A percentile compares a stretch with the other conserved stretches of the same genome.
Conservation (phyloP, 1,140 invertebrate genomes). For the Ips typographus region DNA sequence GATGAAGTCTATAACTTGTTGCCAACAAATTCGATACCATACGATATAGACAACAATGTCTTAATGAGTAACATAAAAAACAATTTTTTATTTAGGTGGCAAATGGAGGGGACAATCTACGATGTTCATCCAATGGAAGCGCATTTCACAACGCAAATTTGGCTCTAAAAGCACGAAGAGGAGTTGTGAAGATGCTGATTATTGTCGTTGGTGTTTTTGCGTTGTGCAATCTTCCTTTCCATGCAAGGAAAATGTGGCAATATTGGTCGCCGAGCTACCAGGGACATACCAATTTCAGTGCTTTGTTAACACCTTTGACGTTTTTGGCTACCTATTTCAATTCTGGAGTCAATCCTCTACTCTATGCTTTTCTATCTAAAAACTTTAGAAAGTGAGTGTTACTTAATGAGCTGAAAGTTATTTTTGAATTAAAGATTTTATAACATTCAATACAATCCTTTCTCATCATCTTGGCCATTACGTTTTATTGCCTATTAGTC, state of each 20-base stretch:
- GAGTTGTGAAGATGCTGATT: slow-evolving; percentile 73
- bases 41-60: too few relatives aligned
- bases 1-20: too few relatives aligned
- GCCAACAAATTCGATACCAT: too few relatives aligned
- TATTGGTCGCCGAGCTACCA: slow-evolving; percentile 56
- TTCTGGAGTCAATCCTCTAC: slow-evolving; percentile 79
- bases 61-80: too few relatives aligned
- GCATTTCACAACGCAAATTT: slow-evolving; percentile 1
- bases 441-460: neutral
- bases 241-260: slow-evolving; percentile 80
- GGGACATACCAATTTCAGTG: slow-evolving; percentile 59
- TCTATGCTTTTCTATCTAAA: slow-evolving; percentile 82
- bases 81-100: too few relatives aligned
- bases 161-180: slow-evolving; percentile 64
- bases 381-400: slow-evolving; percentile 62
- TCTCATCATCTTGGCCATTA: neutral
- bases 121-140: neutral
- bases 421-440: too few relatives aligned
- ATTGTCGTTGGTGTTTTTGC: slow-evolving; percentile 79
- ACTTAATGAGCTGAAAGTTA: neutral
- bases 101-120: neutral
- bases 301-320: slow-evolving; percentile 77
- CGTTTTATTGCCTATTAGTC: too few relatives aligned
- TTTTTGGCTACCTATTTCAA: slow-evolving; percentile 83
- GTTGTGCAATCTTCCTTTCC: slow-evolving; percentile 81